Percentiles rank a stretch among this genome's conserved stretches.
These are phyloP conservation scores for Drosophila sturtevanti DNA, from an alignment of 1,140 invertebrate species.

Conservation along the genomic window DNA sequence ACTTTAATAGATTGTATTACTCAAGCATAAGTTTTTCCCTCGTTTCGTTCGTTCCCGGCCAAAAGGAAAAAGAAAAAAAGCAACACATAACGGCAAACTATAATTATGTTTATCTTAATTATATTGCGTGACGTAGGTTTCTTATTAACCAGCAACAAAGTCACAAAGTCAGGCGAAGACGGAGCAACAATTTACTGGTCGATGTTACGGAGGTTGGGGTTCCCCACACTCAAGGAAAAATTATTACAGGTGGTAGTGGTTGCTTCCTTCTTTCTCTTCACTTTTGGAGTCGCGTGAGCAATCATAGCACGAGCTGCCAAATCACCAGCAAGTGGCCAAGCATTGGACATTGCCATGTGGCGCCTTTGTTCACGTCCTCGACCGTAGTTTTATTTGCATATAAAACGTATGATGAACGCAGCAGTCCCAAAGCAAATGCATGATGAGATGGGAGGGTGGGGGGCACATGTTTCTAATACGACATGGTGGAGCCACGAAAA, in stretches of 20 bases:
- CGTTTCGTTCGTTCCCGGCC: neutral
- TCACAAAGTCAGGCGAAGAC: conserved; percentile 49
- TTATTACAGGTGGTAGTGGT: conserved; percentile 57
- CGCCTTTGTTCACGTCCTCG: conserved; percentile 41
- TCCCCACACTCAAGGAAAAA: conserved; percentile 56
- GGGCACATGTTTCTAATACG: conserved; percentile 39
- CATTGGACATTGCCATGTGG: conserved; percentile 60
- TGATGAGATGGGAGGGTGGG: neutral
- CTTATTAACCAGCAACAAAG: conserved; percentile 76
- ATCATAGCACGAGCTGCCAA: conserved; percentile 54
- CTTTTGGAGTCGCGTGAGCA: conserved; percentile 62
- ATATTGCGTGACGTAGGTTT: conserved; percentile 79
- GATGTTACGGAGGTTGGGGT: conserved; percentile 32
- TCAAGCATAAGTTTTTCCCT: conserved; percentile 46
- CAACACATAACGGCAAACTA: conserved; percentile 69
- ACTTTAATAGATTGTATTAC: conserved; percentile 23
- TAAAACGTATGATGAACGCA: conserved; percentile 52
- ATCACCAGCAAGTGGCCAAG: conserved; percentile 24
- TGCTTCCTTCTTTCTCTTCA: neutral
- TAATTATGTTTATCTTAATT: conserved; percentile 82
- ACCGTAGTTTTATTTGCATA: conserved; percentile 68
- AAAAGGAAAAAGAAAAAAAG: conserved; percentile 39
- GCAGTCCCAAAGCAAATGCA: neutral
- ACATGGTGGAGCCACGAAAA: conserved; percentile 32
- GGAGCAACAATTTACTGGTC: conserved; percentile 58